These are phyloP conservation scores for Chloroclysta siterata DNA, from an alignment of 2,888 invertebrate species.

Conservation along the genomic window DNA sequence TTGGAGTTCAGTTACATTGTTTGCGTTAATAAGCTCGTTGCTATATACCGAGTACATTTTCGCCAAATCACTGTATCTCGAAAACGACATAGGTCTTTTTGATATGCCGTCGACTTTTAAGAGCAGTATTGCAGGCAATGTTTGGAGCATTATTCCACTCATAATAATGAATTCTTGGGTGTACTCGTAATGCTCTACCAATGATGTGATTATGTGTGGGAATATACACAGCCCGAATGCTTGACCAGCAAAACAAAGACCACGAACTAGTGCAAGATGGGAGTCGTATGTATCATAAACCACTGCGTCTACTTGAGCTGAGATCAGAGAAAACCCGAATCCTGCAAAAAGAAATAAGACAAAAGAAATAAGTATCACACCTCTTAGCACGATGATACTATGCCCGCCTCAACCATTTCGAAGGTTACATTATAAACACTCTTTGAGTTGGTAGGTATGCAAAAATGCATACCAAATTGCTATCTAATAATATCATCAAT, in stretches of 20 bases:
- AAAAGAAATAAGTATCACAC: not conserved
- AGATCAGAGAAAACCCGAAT: conserved; percentile 74
- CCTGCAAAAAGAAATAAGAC: conserved; percentile 59
- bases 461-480: too few relatives aligned
- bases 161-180: conserved; percentile 67
- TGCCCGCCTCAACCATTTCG: too few relatives aligned
- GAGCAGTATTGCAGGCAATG: conserved; percentile 70
- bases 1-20: conserved; percentile 70
- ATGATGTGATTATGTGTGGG: conserved; percentile 72
- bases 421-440: too few relatives aligned
- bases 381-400: not conserved
- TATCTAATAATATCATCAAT: too few relatives aligned
- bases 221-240: conserved; percentile 75
- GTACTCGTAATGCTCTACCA: conserved; percentile 72
- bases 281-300: conserved; percentile 79
- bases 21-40: conserved; percentile 60
- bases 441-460: too few relatives aligned
- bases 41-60: conserved; percentile 72
- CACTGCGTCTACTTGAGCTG: conserved; percentile 79
- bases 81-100: conserved; percentile 62
- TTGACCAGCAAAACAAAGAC: conserved; percentile 73
- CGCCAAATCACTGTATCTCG: conserved; percentile 70
- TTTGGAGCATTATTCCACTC: conserved; percentile 73
- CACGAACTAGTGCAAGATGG: conserved; percentile 66
- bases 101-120: conserved; percentile 64